These are phyloP conservation scores for Cabera pusaria DNA, from an alignment of 2,888 invertebrate genomes.

Conservation along the genomic window DNA sequence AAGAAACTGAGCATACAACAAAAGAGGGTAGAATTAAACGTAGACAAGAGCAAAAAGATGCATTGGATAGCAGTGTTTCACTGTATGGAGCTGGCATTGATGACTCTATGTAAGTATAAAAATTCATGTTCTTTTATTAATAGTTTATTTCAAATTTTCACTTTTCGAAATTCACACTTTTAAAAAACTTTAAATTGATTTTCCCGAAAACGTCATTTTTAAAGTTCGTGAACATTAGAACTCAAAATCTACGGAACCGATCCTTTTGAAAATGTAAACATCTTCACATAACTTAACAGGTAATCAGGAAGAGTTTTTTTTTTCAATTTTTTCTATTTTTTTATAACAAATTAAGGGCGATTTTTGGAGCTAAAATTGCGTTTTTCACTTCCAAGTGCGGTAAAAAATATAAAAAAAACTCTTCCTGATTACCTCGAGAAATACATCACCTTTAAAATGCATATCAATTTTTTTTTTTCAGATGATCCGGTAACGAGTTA, in stretches of 20 bases:
- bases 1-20: background rate
- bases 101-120: constrained; percentile 4
- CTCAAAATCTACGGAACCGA: constrained; percentile 1
- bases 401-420: constrained; percentile 3
- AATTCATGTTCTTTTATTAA: background rate
- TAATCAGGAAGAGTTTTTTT: background rate
- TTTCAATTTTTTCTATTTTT: background rate
- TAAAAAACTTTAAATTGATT: constrained; percentile 2
- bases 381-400: constrained; percentile 2
- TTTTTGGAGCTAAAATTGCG: background rate
- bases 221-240: constrained; percentile 2
- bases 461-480: background rate
- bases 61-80: background rate
- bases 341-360: background rate
- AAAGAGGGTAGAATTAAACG: constrained; percentile 1
- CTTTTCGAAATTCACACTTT: background rate
- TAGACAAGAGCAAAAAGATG: background rate
- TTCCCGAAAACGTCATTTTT: constrained; percentile 1
- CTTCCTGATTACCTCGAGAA: constrained; percentile 3
- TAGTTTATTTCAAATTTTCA: background rate
- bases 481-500: too few relatives aligned
- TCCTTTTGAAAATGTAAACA: constrained; percentile 1
- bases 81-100: constrained; percentile 7
- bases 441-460: constrained; percentile 1
- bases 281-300: background rate